phyloP scores from a whole-genome alignment of 2,888 invertebrate species.

The Lasius fuliginosus region DNA sequence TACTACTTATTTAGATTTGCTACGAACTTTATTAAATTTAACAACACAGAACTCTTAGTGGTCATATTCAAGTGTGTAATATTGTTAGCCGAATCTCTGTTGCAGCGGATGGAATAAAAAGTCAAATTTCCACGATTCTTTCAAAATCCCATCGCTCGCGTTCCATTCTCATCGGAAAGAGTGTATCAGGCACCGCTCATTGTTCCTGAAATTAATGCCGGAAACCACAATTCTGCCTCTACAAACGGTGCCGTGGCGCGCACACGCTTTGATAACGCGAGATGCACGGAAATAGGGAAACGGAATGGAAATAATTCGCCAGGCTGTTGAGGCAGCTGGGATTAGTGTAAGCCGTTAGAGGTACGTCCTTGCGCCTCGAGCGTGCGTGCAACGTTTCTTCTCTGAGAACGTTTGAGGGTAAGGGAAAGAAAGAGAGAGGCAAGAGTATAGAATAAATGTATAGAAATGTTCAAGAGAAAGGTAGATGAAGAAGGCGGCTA shows the following conservation, averaged over 20 bases:
- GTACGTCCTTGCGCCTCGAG: conserved; percentile 47
- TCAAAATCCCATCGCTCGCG: conserved; percentile 12
- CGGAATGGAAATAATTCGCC: conserved; percentile 72
- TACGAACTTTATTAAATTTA: conserved; percentile 3
- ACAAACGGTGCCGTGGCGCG: conserved; percentile 44
- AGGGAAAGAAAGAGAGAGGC: conserved; percentile 4
- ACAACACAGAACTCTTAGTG: neutral
- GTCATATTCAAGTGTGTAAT: neutral
- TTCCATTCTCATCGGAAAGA: neutral
- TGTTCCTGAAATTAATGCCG: conserved; percentile 64
- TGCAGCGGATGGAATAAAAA: conserved; percentile 10
- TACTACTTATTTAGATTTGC: neutral
- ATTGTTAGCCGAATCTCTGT: conserved; percentile 20
- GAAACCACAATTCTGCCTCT: conserved; percentile 50
- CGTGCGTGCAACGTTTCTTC: conserved; percentile 31
- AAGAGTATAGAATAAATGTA: neutral
- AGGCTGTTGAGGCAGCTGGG: conserved; percentile 66
- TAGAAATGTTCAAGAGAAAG: conserved; percentile 8
- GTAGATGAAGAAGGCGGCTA: neutral
- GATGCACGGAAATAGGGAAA: conserved; percentile 69
- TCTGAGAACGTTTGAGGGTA: neutral
- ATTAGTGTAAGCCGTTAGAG: conserved; percentile 63
- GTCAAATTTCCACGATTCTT: neutral
- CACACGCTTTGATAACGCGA: conserved; percentile 60
- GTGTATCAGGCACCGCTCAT: conserved; percentile 42